These are phyloP conservation scores for Scaptomyza tumidula DNA, from an alignment of 2,888 invertebrate species.

Conservation along the genomic window DNA sequence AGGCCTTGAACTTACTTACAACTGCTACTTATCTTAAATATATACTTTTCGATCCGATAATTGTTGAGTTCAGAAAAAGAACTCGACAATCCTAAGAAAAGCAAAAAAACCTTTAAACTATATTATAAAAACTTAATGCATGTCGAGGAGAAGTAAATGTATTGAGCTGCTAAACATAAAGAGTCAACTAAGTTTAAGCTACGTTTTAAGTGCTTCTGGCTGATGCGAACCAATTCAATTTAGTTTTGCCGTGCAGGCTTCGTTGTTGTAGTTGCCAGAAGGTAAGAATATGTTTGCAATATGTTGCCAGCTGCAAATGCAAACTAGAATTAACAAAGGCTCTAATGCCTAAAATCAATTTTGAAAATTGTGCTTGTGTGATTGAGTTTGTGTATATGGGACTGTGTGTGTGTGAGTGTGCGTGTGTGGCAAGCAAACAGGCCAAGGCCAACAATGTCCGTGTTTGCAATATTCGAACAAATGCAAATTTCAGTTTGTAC, in stretches of 20 bases:
- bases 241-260: constrained; percentile 33
- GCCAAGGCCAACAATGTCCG: constrained; percentile 41
- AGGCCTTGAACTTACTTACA: neutral
- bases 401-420: constrained; percentile 6
- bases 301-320: constrained; percentile 24
- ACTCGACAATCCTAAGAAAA: too few relatives aligned
- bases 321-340: constrained; percentile 33
- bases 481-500: constrained; percentile 37
- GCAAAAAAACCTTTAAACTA: neutral
- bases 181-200: too few relatives aligned
- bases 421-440: constrained; percentile 27
- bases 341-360: constrained; percentile 51
- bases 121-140: neutral
- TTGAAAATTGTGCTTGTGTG: constrained; percentile 20
- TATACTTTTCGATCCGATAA: neutral
- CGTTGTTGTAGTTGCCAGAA: constrained; percentile 1
- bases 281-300: neutral
- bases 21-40: neutral
- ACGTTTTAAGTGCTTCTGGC: constrained; percentile 13
- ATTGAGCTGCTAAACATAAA: constrained; percentile 8
- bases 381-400: neutral
- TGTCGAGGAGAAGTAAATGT: neutral
- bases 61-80: neutral
- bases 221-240: constrained; percentile 63
- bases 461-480: constrained; percentile 23